phyloP scores from a whole-genome alignment of 2,113 vertebrate genomes.

The Geococcyx californianus region DNA sequence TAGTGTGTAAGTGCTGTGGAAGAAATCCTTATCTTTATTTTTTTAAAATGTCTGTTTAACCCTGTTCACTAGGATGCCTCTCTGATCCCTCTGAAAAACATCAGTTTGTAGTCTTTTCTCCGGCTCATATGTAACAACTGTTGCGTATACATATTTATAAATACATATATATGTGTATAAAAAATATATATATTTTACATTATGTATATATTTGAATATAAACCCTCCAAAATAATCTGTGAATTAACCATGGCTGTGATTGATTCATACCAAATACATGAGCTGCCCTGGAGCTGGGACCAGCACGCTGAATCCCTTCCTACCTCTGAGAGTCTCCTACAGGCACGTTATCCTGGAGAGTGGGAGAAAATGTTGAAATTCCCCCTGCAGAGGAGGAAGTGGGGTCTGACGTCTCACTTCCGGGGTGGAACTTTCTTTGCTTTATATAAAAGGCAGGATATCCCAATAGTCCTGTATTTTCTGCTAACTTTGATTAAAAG shows the following conservation, averaged over 20 bases:
- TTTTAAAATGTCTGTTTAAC: neutral
- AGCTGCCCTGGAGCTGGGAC: neutral
- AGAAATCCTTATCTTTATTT: neutral
- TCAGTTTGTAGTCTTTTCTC: neutral
- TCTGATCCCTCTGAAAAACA: neutral
- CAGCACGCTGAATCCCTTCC: neutral
- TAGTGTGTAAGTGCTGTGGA: neutral
- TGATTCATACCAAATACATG: neutral
- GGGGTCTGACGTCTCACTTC: neutral
- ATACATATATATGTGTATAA: neutral
- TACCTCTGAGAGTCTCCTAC: neutral
- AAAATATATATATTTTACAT: too few species aligned
- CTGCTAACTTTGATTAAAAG: neutral
- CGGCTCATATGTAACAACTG: fast-evolving
- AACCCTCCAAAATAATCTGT: neutral
- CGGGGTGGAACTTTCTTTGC: neutral
- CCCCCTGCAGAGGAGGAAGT: neutral
- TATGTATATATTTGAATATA: neutral
- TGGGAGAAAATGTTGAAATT: neutral
- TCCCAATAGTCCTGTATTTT: neutral
- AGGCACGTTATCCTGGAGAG: neutral
- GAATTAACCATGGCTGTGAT: neutral
- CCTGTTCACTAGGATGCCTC: neutral
- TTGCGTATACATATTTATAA: neutral
- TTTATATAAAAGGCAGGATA: neutral